A percentile compares a stretch with the other conserved stretches of the same genome.
Evolutionary conservation across 1,140 invertebrate genomes (phyloP).

Genomic region (Archegozetes longisetosus): DNA sequence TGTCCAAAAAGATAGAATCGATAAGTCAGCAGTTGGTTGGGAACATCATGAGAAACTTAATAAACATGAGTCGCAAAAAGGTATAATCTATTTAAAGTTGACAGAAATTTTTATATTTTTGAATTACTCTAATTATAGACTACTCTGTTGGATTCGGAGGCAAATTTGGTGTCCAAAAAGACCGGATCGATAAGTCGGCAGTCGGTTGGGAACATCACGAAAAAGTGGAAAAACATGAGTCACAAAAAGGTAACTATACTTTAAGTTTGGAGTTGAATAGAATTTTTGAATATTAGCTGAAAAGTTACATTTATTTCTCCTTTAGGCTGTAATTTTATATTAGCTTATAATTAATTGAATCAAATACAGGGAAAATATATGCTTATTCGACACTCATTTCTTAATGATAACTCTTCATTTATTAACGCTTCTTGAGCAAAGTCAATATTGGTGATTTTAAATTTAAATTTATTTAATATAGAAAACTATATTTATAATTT

Average conservation of each 20-base stretch:
- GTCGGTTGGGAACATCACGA: constrained; percentile 37
- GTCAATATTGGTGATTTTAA: too few species aligned
- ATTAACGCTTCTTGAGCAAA: too few species aligned
- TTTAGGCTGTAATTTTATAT: too few species aligned
- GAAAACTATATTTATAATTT: too few species aligned
- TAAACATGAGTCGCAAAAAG: constrained; percentile 37
- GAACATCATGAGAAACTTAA: constrained; percentile 34
- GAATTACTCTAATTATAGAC: constrained; percentile 21
- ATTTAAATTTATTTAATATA: too few species aligned
- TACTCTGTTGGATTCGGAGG: constrained; percentile 70
- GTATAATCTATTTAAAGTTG: neutral
- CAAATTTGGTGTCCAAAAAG: constrained; percentile 72
- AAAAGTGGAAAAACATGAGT: constrained; percentile 33
- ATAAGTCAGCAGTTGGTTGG: constrained; percentile 42
- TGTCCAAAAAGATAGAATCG: constrained; percentile 63
- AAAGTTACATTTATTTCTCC: neutral
- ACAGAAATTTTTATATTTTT: neutral
- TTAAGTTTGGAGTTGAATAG: neutral
- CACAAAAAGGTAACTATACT: constrained; percentile 35
- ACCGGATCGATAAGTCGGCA: constrained; percentile 54
- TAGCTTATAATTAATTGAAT: too few species aligned
- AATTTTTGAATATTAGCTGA: constrained; percentile 1
- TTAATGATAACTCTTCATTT: too few species aligned
- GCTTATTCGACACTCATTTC: too few species aligned
- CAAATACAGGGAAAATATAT: too few species aligned